A percentile compares a stretch with the other conserved stretches of the same genome.
phyloP scores from a whole-genome alignment of 2,797 vertebrate genomes.

The Sebastes minor region DNA sequence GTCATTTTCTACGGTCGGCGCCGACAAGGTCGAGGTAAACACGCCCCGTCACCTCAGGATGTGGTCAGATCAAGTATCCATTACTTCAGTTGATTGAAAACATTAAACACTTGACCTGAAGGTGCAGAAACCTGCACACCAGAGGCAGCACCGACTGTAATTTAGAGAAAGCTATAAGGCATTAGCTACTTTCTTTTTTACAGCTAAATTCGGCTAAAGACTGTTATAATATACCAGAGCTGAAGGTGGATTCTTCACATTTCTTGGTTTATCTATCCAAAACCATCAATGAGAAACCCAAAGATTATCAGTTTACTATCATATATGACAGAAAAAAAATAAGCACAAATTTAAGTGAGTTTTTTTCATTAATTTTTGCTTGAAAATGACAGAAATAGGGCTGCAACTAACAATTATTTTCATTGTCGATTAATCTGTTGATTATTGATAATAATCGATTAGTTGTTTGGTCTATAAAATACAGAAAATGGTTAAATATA shows the following conservation, averaged over 20 bases:
- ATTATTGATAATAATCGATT: neutral
- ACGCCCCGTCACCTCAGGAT: neutral
- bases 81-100: constrained; percentile 14
- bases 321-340: too few relatives aligned
- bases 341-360: rapidly evolving
- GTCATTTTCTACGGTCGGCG: constrained; percentile 10
- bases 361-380: neutral
- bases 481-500: too few relatives aligned
- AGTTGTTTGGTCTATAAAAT: neutral
- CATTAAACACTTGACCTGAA: constrained; percentile 14
- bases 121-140: neutral
- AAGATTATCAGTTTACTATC: too few relatives aligned
- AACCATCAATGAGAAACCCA: too few relatives aligned
- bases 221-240: neutral
- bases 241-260: neutral
- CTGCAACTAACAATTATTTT: too few relatives aligned
- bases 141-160: neutral
- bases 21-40: constrained; percentile 25
- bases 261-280: neutral
- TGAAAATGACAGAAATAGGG: too few relatives aligned
- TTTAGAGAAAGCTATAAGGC: neutral
- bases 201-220: neutral
- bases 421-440: neutral
- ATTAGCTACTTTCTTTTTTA: neutral
- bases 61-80: constrained; percentile 2